phyloP scores from a whole-genome alignment of 92 coral and sea anemone species.

The Palythoa heliodiscus region DNA sequence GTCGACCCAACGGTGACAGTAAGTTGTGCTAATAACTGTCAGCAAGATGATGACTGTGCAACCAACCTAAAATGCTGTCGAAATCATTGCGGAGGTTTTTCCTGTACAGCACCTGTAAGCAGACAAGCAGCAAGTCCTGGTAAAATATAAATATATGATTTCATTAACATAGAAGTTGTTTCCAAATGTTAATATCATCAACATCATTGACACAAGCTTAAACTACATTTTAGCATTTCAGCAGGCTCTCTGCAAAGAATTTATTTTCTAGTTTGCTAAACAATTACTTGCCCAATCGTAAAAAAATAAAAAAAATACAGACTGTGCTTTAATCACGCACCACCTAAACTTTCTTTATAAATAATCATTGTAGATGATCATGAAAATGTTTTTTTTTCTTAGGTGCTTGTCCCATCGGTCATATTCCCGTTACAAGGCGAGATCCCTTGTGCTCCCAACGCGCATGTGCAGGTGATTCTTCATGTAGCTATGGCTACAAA shows the following conservation, averaged over 20 bases:
- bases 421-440: constrained; percentile 18
- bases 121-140: constrained; percentile 9
- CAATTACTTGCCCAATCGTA: too few species aligned
- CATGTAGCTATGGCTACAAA: constrained; percentile 14
- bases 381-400: background rate
- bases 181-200: too few species aligned
- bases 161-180: too few species aligned
- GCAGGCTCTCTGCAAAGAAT: too few species aligned
- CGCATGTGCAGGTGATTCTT: constrained; percentile 28
- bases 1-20: background rate
- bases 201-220: too few species aligned
- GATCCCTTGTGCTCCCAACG: constrained; percentile 22
- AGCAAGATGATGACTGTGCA: constrained; percentile 34
- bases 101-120: constrained; percentile 21
- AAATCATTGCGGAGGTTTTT: constrained; percentile 15
- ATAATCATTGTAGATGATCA: background rate
- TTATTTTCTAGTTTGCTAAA: too few species aligned
- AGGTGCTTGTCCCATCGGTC: constrained; percentile 29
- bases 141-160: background rate
- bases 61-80: constrained; percentile 37
- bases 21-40: constrained; percentile 21
- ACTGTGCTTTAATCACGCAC: too few species aligned
- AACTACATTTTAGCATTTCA: too few species aligned
- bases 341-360: too few species aligned
- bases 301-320: too few species aligned